phyloP scores from a whole-genome alignment of 2,113 vertebrate genomes.

The Rhinoderma darwinii region DNA sequence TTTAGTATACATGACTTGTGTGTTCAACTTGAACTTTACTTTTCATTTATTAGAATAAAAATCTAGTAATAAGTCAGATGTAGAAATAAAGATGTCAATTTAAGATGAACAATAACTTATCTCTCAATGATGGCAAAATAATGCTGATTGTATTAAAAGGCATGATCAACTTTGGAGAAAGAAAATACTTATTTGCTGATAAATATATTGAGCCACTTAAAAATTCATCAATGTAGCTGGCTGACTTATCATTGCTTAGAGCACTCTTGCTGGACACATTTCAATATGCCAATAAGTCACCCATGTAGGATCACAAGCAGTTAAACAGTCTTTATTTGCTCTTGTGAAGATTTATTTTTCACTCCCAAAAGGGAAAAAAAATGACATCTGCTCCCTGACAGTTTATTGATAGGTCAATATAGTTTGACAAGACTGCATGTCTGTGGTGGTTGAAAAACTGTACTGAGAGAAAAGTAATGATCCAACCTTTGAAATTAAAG shows the following conservation, averaged over 20 bases:
- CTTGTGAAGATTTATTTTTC: not conserved
- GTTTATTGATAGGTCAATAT: constrained; percentile 50
- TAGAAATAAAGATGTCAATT: not conserved
- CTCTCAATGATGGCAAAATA: not conserved
- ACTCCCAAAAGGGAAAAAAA: constrained; percentile 16
- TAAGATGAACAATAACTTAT: not conserved
- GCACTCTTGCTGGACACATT: not conserved
- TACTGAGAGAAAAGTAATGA: constrained; percentile 29
- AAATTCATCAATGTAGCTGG: not conserved
- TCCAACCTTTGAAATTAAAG: not conserved
- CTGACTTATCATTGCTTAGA: not conserved
- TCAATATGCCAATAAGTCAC: not conserved
- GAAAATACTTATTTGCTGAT: not conserved
- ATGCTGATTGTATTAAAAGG: not conserved
- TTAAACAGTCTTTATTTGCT: not conserved
- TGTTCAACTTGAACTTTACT: not conserved
- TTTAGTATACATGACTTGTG: not conserved
- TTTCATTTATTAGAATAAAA: not conserved
- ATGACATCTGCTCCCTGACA: constrained; percentile 33
- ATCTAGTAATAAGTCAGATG: no score
- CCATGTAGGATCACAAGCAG: not conserved
- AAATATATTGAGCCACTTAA: not conserved
- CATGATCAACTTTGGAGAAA: not conserved
- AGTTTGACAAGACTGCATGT: constrained; percentile 29
- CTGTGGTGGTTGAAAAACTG: not conserved